phyloP scores from a whole-genome alignment of 1,140 invertebrate genomes.

The Sesamia nonagrioides region DNA sequence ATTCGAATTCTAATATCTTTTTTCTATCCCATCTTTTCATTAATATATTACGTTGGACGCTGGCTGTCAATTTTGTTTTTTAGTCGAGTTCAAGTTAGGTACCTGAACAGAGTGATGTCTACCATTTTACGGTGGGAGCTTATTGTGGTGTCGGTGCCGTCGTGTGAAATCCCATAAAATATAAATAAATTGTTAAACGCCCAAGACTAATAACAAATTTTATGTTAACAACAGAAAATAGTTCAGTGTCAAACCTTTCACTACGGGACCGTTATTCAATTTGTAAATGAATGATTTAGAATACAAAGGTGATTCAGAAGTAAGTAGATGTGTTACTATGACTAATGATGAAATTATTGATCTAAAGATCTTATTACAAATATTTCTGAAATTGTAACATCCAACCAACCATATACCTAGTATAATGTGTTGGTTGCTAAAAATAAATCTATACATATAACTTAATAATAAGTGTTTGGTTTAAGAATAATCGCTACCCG shows the following conservation, averaged over 20 bases:
- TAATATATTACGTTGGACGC: slow-evolving; percentile 82
- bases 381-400: neutral
- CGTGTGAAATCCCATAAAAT: slow-evolving; percentile 66
- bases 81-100: slow-evolving; percentile 60
- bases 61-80: slow-evolving; percentile 80
- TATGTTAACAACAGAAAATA: slow-evolving; percentile 47
- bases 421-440: neutral
- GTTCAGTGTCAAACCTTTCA: slow-evolving; percentile 32
- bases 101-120: slow-evolving; percentile 65
- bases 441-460: neutral
- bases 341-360: too few relatives aligned
- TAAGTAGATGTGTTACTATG: too few relatives aligned
- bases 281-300: slow-evolving; percentile 1
- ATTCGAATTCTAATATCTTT: slow-evolving; percentile 73
- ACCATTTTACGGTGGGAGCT: slow-evolving; percentile 66
- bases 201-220: slow-evolving; percentile 30
- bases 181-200: slow-evolving; percentile 53
- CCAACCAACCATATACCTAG: neutral
- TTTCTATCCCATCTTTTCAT: slow-evolving; percentile 81
- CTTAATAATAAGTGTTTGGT: slow-evolving; percentile 4
- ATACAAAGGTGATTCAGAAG: neutral
- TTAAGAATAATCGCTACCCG: neutral
- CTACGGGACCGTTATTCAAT: neutral
- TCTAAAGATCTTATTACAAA: too few relatives aligned
- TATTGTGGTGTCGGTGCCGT: slow-evolving; percentile 53